phyloP scores from a whole-genome alignment of 2,113 vertebrate genomes.

The Hippocampus zosterae region DNA sequence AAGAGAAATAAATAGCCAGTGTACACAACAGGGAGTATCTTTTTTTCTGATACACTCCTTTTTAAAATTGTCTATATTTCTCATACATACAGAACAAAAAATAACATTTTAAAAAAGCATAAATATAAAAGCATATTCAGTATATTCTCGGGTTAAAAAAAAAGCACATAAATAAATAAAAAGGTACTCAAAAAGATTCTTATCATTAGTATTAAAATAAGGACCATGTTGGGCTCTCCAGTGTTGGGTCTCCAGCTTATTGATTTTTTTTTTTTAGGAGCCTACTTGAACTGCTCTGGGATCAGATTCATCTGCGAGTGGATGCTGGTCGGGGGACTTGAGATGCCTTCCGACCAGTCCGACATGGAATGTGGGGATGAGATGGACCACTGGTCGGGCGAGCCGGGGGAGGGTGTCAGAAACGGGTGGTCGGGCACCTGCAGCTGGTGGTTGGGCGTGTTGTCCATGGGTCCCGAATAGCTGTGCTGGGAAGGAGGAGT shows the following conservation, averaged over 20 bases:
- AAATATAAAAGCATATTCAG: conserved; percentile 72
- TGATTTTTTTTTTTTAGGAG: conserved; percentile 37
- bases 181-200: conserved; percentile 58
- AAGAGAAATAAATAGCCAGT: conserved; percentile 73
- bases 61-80: conserved; percentile 39
- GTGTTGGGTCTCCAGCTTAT: conserved; percentile 24
- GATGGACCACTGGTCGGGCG: conserved; percentile 98
- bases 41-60: conserved; percentile 43
- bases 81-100: conserved; percentile 45
- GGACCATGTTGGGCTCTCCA: conserved; percentile 25
- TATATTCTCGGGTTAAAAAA: conserved; percentile 60
- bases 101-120: conserved; percentile 49
- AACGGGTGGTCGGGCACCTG: conserved; percentile 96
- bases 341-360: conserved; percentile 98
- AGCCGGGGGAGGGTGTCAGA: conserved; percentile 92
- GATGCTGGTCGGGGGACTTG: conserved; percentile 92
- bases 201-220: conserved; percentile 66
- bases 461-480: conserved; percentile 88
- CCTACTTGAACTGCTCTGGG: conserved; percentile 92
- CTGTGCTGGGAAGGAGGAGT: conserved; percentile 97
- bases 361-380: conserved; percentile 96
- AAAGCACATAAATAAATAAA: conserved; percentile 74
- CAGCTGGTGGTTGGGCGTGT: conserved; percentile 91
- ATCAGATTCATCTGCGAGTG: conserved; percentile 87
- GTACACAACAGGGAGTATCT: conserved; percentile 51